Percentiles rank a stretch among this genome's conserved stretches.
These are phyloP conservation scores for Arbacia lixula DNA, from an alignment of 53 echinoderm and acorn worm species.

Conservation along the genomic window DNA sequence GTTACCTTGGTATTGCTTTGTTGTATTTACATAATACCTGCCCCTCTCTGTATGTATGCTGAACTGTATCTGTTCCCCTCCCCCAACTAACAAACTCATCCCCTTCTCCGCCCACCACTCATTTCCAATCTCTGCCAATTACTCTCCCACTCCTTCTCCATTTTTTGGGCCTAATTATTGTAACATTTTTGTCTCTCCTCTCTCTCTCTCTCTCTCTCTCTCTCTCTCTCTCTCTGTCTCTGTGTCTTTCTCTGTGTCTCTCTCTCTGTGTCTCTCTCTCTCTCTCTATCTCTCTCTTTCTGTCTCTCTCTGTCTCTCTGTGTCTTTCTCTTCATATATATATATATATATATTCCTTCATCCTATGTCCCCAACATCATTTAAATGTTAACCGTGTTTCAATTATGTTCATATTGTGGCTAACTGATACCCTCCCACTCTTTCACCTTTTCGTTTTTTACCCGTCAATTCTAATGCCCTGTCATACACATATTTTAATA, in stretches of 20 bases:
- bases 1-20: background rate
- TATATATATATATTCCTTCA: no score
- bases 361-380: no score
- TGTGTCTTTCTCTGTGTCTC: background rate
- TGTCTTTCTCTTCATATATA: no score
- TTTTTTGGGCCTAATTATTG: background rate
- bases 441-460: no score
- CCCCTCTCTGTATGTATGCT: background rate
- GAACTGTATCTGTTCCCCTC: background rate
- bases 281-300: background rate
- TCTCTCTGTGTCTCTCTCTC: background rate
- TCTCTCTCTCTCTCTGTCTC: background rate
- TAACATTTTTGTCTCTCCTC: background rate
- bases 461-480: no score
- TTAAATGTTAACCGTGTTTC: no score
- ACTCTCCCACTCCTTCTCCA: constrained; percentile 10
- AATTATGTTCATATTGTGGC: no score
- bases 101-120: background rate
- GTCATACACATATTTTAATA: no score
- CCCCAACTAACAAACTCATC: background rate
- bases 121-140: background rate
- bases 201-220: no score
- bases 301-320: background rate
- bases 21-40: background rate
- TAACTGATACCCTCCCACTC: no score